Evolutionary conservation across 2,113 vertebrate genomes (phyloP), one percentile per base, ranked within the genome.

Genomic region (Tonatia bakeri): DNA sequence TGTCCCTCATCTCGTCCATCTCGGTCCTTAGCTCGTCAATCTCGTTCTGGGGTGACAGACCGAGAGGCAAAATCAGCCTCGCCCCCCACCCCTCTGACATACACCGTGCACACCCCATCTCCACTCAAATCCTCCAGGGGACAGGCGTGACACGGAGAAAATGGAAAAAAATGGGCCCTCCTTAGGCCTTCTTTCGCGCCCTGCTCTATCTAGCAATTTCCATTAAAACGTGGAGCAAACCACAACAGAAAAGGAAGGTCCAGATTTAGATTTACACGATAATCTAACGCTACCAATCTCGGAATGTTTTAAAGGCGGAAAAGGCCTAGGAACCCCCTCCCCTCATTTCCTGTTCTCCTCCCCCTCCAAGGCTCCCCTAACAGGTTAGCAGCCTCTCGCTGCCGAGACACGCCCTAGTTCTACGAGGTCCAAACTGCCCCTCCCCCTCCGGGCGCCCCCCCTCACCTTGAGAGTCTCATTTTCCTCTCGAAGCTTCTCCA

Each of bases 1-100:
- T 99, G 98, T 99, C 99, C 94, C 99, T 98, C 99, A 99, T 99
- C 97, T 99, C 99, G 8, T 99, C 99, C 99, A 99, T 99, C 98
- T 99, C 99, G 1, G 99, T 99, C 91, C 99, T 99, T 98, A 99
- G 99, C 97, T 99, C 99, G 76, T 99, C 99, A 87, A 99, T 99
- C 97, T 99, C 99, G 24, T 97, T 99, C 99, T 99, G 95, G 56
- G 20, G 93, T 95, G 98, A 97, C 96, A 98, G 96, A 65, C 36
- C 79, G 45, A 3, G 40, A 16, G 81, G 79, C 85, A 86, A 69
- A 89, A 84, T 59, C 15, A 96, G 77, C 56, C 65, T 90, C 9
- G 26, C 67, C 16, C 43, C 59, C 56, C n/a, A 28, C 28, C 64
- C 83, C 56, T 79, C 79, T 1, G 40, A 87, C 64, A 28, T 0